Conservation (phyloP, 2,888 invertebrate genomes). For the Drosophila anomalipes region DNA sequence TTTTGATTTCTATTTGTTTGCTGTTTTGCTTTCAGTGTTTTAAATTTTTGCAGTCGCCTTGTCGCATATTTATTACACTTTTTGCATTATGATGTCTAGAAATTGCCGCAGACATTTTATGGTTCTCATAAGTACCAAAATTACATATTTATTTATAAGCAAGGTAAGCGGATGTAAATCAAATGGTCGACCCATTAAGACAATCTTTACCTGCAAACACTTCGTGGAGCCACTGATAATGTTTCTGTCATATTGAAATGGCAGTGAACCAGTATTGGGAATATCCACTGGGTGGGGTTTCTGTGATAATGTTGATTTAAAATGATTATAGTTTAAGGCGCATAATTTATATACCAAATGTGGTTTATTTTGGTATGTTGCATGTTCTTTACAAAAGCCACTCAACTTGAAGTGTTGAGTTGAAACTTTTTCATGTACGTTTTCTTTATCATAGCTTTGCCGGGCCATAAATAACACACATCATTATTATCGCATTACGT, state of each 20-base stretch:
- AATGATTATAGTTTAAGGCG: not conserved
- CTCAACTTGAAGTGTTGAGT: not conserved
- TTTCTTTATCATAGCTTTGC: constrained; percentile 22
- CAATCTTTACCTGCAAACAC: constrained; percentile 52
- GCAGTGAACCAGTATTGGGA: not conserved
- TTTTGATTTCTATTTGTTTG: constrained; percentile 67
- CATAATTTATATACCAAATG: not conserved
- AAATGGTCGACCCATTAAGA: constrained; percentile 56
- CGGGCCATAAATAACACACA: constrained; percentile 54
- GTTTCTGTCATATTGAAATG: constrained; percentile 2
- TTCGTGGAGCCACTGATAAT: constrained; percentile 40
- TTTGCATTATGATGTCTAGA: constrained; percentile 77
- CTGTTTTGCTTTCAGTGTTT: constrained; percentile 28
- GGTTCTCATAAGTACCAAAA: constrained; percentile 38
- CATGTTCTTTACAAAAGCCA: not conserved
- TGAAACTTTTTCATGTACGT: not conserved
- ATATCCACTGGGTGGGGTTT: not conserved
- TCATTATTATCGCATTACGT: constrained; percentile 75
- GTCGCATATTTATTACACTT: constrained; percentile 72
- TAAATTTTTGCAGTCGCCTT: constrained; percentile 51
- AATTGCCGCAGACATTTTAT: constrained; percentile 73
- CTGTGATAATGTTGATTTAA: not conserved
- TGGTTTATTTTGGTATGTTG: not conserved
- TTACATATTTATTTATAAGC: not conserved
- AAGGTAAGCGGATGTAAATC: not conserved